Evolutionary conservation across 2,113 vertebrate genomes (phyloP).

Genomic region (Coregonus clupeaformis): DNA sequence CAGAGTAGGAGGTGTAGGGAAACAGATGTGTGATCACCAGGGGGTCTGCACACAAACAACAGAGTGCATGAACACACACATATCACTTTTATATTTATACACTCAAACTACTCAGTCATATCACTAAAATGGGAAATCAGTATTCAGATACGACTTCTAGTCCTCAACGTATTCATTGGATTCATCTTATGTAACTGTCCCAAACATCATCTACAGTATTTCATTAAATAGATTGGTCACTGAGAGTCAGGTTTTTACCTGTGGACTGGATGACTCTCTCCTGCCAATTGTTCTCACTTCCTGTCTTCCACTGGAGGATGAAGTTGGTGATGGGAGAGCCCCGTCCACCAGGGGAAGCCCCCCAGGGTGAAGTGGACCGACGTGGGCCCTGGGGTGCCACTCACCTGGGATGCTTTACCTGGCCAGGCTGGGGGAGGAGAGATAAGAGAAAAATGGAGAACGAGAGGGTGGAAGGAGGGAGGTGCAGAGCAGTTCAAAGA

Average conservation of each 20-base stretch:
- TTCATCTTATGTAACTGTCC: neutral
- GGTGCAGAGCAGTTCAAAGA: too few species aligned
- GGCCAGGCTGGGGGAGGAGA: slow-evolving; percentile 53
- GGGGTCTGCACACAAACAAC: slow-evolving; percentile 39
- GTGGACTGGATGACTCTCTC: slow-evolving; percentile 31
- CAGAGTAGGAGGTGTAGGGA: slow-evolving; percentile 64
- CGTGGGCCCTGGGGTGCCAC: slow-evolving; percentile 37
- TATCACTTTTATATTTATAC: neutral
- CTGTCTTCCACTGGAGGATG: slow-evolving; percentile 61
- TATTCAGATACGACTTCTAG: too few species aligned
- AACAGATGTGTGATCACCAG: slow-evolving; percentile 51
- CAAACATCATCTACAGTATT: neutral
- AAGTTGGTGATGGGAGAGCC: slow-evolving; percentile 61
- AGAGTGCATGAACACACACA: neutral
- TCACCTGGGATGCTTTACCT: slow-evolving; percentile 44
- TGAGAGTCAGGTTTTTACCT: slow-evolving; percentile 44
- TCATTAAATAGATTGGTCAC: neutral
- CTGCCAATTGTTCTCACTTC: slow-evolving; percentile 42
- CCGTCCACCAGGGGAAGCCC: slow-evolving; percentile 45
- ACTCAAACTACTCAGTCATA: neutral
- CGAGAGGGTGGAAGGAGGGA: neutral
- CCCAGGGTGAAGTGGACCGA: slow-evolving; percentile 58
- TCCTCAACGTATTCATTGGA: too few species aligned
- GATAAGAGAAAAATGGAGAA: too few species aligned
- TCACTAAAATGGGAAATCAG: too few species aligned